Evolutionary conservation across 2,797 vertebrate genomes (phyloP), one percentile per base, ranked within the genome.

Genomic region (Tapera naevia): DNA sequence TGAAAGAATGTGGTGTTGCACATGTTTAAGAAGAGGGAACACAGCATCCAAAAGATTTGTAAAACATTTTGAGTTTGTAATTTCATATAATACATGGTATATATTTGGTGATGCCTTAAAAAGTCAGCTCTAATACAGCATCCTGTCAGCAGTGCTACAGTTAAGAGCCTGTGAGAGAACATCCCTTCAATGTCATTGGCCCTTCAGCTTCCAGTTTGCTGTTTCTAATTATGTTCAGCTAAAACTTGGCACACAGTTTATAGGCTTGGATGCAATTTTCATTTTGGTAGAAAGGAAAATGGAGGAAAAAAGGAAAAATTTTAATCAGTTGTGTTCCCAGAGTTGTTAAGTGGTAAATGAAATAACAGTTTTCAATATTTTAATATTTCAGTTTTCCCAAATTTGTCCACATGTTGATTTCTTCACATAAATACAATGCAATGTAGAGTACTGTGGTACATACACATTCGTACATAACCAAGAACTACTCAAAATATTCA

Each of bases 161-260:
- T 57, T 81, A 74, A 76, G 73, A 54, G 69, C 28, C 32, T 66
- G 65, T 25, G 66, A 72, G 80, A 89, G 18, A 76, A 18, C 0
- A 2, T 69, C 64, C n/a, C 76, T 89, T 86, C 73, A 73, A 76
- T 22, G 8, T n/a, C 56, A 80, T 25, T 89, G 62, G 74, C 33
- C 56, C 71, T 74, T 50, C 69, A 91, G 67, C 12, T 80, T 84
- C 86, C 76, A 33, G 85, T 88, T 94, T 84, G 80, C 94, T 94
- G 94, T 92, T 96, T 92, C 85, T 94, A 95, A 96, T 95, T 88
- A 82, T 74, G n/a, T 76, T 93, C 82, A 64, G 76, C 53, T 90
- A 88, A 94, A 93, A 85, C 64, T 91, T 95, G 86, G 86, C 90
- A 82, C 33, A 19, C 17, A 56, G 41, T 76, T 90, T 74, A 61